Conservation (phyloP, 2,797 vertebrate species). For the Hypotaenidia okinawae region DNA sequence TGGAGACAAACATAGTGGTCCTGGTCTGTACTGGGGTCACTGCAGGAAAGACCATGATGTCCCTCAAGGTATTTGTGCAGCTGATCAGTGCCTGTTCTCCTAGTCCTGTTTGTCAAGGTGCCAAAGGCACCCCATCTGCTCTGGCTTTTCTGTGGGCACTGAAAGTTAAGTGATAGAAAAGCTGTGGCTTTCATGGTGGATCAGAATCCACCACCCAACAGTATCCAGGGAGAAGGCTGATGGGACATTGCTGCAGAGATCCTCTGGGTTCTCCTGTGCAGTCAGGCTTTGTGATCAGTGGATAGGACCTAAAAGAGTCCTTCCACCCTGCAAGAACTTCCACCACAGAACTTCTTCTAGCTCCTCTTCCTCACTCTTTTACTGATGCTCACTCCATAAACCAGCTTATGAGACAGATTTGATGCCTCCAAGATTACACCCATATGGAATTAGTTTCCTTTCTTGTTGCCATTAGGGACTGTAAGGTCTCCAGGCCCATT, state of each 20-base stretch:
- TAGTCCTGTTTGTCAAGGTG: neutral
- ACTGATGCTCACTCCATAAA: neutral
- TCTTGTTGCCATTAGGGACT: neutral
- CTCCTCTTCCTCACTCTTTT: neutral
- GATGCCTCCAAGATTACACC: neutral
- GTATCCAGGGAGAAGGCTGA: neutral
- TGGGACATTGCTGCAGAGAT: neutral
- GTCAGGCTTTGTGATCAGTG: neutral
- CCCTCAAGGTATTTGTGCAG: neutral
- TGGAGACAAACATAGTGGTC: neutral
- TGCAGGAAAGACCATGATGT: neutral
- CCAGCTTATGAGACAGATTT: neutral
- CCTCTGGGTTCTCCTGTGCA: neutral
- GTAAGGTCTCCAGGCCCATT: neutral
- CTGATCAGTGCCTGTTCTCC: neutral
- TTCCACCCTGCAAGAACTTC: neutral
- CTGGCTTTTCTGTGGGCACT: neutral
- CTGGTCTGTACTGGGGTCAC: neutral
- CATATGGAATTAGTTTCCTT: neutral
- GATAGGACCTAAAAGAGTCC: neutral
- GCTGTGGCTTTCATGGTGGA: neutral
- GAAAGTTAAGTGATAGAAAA: neutral
- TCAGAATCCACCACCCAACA: neutral
- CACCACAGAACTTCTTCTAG: neutral
- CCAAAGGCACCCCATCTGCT: neutral